phyloP scores from a whole-genome alignment of 2,113 vertebrate genomes.

The Phalacrocorax aristotelis region DNA sequence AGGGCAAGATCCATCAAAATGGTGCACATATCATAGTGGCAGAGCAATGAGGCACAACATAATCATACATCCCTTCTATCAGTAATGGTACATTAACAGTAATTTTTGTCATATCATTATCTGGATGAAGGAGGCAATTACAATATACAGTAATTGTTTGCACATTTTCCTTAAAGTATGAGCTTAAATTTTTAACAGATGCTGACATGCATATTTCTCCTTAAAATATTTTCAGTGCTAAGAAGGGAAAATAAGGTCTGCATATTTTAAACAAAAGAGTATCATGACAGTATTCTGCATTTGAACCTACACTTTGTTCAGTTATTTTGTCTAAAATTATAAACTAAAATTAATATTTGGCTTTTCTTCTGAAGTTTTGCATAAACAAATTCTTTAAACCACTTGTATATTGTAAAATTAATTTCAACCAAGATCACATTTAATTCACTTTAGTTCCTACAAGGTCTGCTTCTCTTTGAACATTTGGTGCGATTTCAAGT shows the following conservation, averaged over 20 bases:
- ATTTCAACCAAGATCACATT: neutral
- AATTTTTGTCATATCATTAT: neutral
- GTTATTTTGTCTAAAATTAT: neutral
- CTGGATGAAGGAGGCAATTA: neutral
- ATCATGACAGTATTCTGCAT: neutral
- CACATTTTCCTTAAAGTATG: neutral
- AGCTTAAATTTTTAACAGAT: slow-evolving; percentile 3
- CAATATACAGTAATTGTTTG: neutral
- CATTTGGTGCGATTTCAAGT: neutral
- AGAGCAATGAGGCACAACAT: neutral
- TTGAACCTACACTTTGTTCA: neutral
- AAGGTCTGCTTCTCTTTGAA: neutral
- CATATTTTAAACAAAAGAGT: neutral
- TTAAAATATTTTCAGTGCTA: neutral
- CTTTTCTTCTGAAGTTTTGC: neutral
- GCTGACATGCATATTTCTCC: neutral
- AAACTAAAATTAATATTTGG: neutral
- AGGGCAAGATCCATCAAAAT: slow-evolving; percentile 36
- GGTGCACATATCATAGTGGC: neutral
- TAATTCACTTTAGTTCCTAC: neutral
- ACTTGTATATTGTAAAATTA: neutral
- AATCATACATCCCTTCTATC: neutral
- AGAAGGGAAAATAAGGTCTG: neutral
- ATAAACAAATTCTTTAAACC: neutral
- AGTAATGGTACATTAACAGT: neutral